These are phyloP conservation scores for Sisor rabdophorus DNA, from an alignment of 2,113 vertebrate genomes.

Conservation along the genomic window DNA sequence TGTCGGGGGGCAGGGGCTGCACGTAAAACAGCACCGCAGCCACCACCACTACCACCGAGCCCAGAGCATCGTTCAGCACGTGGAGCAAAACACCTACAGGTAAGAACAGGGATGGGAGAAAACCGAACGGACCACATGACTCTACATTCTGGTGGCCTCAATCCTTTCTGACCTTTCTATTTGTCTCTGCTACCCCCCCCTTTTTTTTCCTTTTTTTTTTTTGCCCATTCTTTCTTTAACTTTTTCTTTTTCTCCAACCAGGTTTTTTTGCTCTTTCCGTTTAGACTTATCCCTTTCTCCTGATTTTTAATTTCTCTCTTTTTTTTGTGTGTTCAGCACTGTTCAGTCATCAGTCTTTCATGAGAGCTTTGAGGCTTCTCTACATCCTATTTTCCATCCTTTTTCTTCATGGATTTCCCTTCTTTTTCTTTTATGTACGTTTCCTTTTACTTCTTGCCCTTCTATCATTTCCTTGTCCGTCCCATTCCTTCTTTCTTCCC, in stretches of 20 bases:
- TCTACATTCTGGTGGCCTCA: neutral
- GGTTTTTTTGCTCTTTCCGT: no score
- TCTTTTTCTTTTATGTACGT: no score
- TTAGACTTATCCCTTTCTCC: no score
- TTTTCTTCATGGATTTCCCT: no score
- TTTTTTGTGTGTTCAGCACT: no score
- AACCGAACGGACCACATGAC: neutral
- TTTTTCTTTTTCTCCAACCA: neutral
- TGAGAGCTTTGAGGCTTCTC: no score
- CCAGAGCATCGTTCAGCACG: slow-evolving; percentile 56
- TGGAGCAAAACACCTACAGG: slow-evolving; percentile 55
- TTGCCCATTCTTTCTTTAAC: no score
- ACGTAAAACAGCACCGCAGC: slow-evolving; percentile 51
- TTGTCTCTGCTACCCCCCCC: neutral
- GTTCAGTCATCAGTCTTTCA: no score
- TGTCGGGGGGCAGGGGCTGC: slow-evolving; percentile 55
- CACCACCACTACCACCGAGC: slow-evolving; percentile 59
- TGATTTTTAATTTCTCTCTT: neutral
- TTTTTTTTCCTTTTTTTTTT: neutral
- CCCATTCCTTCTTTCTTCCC: neutral
- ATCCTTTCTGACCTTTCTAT: neutral
- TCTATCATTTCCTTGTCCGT: no score
- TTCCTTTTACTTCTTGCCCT: no score
- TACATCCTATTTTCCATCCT: no score
- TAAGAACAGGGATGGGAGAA: neutral